Base-by-base conservation (phyloP, 2,888 invertebrate species). In the Netelia melanura region DNA sequence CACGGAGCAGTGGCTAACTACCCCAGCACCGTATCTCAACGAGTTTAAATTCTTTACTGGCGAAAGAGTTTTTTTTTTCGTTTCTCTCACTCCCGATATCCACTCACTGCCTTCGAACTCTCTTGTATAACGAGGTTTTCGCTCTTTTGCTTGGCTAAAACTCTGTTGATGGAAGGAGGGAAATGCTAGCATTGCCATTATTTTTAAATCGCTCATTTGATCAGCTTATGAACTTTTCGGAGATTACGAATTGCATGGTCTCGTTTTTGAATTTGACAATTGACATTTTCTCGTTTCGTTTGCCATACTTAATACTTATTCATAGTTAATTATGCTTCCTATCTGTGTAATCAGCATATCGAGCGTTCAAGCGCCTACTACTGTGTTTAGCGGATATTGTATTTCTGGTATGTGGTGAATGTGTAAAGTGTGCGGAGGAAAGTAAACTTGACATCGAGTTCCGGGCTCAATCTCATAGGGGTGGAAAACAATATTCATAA, bases 1-100 rank as follows among this genome's bases (percentile, higher is more conserved):
- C 14, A 77, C 38, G 71, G 14, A 30, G 48, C 67, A n/a, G 23
- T 62, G 8, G 70, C 64, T 62, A 54, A 77, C 71, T 3, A 44
- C 44, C 11, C 62, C 71, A 6, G 64, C 44, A 11, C 62, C 71
- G 70, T 48, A 74, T 75, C 61, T 79, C 83, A 70, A 68, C 74
- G 72, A 74, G 56, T 48, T 58, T 61, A 58, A 58, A 83, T 83
- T 74, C 52, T 62, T 38, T 25, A n/a, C 48, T 61, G 21, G 68
- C 68, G 76, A 64, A 77, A 71, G 30, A 76, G 64, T 82, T 82
- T 77, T 30, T 48, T 48, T 48, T 9, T 3, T 23, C 38, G n/a
- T 17, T 70, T n/a, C 9, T n/a, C 65, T 44, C 9, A 23, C 54
- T 25, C 17, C 6, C 6, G 56, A 17, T 58, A 21, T 56, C 14